phyloP scores from a whole-genome alignment of 2,888 invertebrate genomes.

The Ennomos quercinarius region DNA sequence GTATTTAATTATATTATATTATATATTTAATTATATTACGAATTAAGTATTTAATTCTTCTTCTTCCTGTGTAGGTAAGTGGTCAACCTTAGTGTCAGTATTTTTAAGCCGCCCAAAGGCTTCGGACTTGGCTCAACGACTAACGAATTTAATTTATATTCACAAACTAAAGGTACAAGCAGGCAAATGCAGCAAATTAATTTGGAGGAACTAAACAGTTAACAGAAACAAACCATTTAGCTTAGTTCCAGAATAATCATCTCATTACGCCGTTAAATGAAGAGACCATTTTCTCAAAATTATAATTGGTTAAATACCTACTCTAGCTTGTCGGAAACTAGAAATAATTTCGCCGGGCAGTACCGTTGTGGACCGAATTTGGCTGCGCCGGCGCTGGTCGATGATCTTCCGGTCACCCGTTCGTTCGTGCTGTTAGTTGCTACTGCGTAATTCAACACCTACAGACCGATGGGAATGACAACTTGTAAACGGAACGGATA shows the following conservation, averaged over 20 bases:
- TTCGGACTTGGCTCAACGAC: no score
- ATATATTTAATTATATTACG: no score
- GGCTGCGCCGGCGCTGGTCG: constrained; percentile 64
- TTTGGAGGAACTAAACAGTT: background rate
- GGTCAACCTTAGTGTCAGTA: no score
- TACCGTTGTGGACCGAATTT: constrained; percentile 80
- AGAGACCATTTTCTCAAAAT: constrained; percentile 17
- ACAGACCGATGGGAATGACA: constrained; percentile 20
- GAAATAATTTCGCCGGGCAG: constrained; percentile 65
- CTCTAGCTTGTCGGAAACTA: constrained; percentile 49
- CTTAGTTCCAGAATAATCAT: constrained; percentile 3
- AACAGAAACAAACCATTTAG: constrained; percentile 3
- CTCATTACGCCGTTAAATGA: constrained; percentile 10
- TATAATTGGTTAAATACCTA: constrained; percentile 38
- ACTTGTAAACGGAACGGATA: constrained; percentile 20
- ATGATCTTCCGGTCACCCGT: constrained; percentile 79
- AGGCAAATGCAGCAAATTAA: background rate
- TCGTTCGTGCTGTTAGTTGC: constrained; percentile 37
- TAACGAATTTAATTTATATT: no score
- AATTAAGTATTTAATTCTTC: no score
- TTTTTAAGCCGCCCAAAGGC: no score
- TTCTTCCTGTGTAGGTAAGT: no score
- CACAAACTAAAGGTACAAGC: no score
- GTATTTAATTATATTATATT: no score
- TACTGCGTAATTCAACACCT: constrained; percentile 26